Evolutionary conservation across 2,113 vertebrate genomes (phyloP), one percentile per base, ranked within the genome.

Genomic region (Forbesichthys agassizii): DNA sequence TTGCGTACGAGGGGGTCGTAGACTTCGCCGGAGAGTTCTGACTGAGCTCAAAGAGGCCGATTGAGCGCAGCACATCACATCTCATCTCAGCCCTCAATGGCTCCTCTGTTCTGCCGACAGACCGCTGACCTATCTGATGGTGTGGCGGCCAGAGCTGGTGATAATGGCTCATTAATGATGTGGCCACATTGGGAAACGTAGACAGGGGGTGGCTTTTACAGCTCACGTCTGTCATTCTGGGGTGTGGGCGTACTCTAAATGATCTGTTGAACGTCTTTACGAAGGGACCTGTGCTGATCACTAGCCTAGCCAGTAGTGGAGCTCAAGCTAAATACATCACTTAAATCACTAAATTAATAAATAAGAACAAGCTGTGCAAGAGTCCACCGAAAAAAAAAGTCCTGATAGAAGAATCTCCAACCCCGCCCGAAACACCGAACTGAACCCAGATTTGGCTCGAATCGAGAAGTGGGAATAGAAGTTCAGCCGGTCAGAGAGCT

Each of bases 401-500:
- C 13, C 11, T 3, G 3, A 42, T 6, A 86, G 67, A 47, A 74
- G 59, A 13, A 63, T 47, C 20, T 66, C 73, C 66, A 73, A 71
- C 79, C 66, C 73, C 61, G 68, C 57, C 67, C 57, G 66, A 75
- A 7, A 20, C 73, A 81, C 82, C 85, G 86, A 84, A 74, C 61
- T 71, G 86, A 87, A 80, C 84, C 74, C 86, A 82, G 85, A 84
- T 85, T 74, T 65, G 66, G 81, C 11, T 55, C 76, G 73, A 51
- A 82, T 73, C 66, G 36, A 36, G 69, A 16, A 80, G 63, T 49
- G 64, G 46, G 13, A 20, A 69, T 42, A 55, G 11, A 11, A 68
- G 60, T 67, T 58, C 18, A 11, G 84, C 81, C 64, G 79, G 33
- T 77, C 78, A 68, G 61, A 73, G 59, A 79, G 27, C 27, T 27